Conservation (phyloP, 2,888 invertebrate genomes). For the Dynastes grantii region DNA sequence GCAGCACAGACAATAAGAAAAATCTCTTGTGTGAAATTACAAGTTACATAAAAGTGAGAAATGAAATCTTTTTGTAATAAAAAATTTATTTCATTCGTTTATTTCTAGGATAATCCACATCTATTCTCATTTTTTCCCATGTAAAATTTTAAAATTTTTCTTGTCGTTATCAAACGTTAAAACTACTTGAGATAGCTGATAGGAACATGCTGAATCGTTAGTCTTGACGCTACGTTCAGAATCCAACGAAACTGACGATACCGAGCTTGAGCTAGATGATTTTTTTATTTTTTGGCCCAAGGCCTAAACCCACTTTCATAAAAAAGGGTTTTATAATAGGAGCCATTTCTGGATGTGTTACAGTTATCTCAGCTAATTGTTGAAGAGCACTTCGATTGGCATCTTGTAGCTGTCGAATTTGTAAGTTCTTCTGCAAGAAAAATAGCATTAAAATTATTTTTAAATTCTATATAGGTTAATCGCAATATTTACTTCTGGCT, state of each 20-base stretch:
- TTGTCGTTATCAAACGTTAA: slow-evolving; percentile 31
- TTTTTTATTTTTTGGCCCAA: slow-evolving; percentile 55
- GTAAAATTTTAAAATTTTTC: neutral
- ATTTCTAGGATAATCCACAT: neutral
- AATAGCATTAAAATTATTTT: slow-evolving; percentile 10
- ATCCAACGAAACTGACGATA: slow-evolving; percentile 27
- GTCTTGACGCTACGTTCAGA: slow-evolving; percentile 49
- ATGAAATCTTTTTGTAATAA: too few relatives aligned
- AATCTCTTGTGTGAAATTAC: too few relatives aligned
- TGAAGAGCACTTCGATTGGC: slow-evolving; percentile 74
- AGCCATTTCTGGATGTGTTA: slow-evolving; percentile 59
- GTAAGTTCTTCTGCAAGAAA: slow-evolving; percentile 73
- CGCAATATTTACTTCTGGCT: slow-evolving; percentile 53
- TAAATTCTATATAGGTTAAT: neutral
- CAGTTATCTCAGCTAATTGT: slow-evolving; percentile 73
- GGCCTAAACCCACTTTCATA: slow-evolving; percentile 62
- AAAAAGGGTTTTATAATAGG: slow-evolving; percentile 63
- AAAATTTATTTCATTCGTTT: too few relatives aligned
- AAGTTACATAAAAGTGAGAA: too few relatives aligned
- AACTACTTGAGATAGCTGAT: slow-evolving; percentile 41
- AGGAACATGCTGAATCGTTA: slow-evolving; percentile 28
- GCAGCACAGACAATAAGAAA: too few relatives aligned
- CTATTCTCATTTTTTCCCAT: neutral
- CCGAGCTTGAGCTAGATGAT: slow-evolving; percentile 56
- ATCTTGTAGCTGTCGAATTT: slow-evolving; percentile 75